Evolutionary conservation across 2,888 invertebrate genomes (phyloP), one percentile per base, ranked within the genome.

Genomic region (Oscheius sp.): DNA sequence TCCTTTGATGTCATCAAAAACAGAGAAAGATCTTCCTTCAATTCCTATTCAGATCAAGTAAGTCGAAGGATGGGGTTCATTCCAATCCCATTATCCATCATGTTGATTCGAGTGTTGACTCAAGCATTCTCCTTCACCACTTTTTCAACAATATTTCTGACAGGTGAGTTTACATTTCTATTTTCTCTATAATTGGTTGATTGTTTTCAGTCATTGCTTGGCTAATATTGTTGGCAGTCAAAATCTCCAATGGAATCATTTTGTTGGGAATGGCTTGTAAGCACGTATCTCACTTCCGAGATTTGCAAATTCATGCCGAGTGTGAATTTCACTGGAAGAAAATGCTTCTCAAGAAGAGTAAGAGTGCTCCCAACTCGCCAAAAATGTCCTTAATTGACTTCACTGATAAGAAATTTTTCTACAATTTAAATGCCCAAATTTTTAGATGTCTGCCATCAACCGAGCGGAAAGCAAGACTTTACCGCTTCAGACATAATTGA

Each of bases 1-100:
- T 86, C 87, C 0, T 87, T 83, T 63, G 87, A 87, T 69, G 84
- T 86, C 20, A 78, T 85, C 5, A 70, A 76, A 17, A 79, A 79
- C 39, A 76, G 83, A 20, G 83, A 84, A 45, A 71, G 79, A 0
- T 70, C 79, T 0, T 95, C 97, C 0, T 95, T 95, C 88, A 93
- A 95, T 10, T 97, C 98, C 88, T 95, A 96, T 86, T 95, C 95
- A 0, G 97, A 99, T 78, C 86, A 86, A 69, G 94, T 99, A 4
- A 96, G 96, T 0, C 90, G 97, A 5, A 90, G 97, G 69, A 96
- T 99, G 95, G 97, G 96, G 0, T 96, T 99, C 87, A 96, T 97
- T 84, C 96, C 98, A 0, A 90, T 98, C 80, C 98, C 98, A 0
- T 88, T 99, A 45, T 93, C 94, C 0, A 95, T 96, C 8, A 93